Percentiles rank a stretch among this genome's conserved stretches.
Evolutionary conservation across 2,797 vertebrate species (phyloP).

Genomic region (Lacerta agilis): DNA sequence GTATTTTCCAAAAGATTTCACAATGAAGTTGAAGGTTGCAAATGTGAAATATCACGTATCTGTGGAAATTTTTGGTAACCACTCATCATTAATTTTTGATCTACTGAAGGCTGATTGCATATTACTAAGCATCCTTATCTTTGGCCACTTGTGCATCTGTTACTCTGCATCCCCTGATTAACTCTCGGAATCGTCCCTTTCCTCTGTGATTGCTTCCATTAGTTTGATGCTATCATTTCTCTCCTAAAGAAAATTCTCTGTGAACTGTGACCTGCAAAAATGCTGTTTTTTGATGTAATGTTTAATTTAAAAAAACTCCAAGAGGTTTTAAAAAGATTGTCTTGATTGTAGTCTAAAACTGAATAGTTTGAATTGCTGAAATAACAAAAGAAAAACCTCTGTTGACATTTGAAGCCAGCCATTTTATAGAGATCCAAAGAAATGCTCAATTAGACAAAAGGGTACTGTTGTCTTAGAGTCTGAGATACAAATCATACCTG

Average conservation of each 20-base stretch:
- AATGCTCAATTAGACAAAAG: background rate
- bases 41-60: slow-evolving; percentile 29
- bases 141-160: slow-evolving; percentile 52
- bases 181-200: slow-evolving; percentile 55
- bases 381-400: background rate
- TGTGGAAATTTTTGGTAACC: slow-evolving; percentile 46
- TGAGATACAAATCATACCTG: background rate
- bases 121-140: slow-evolving; percentile 50
- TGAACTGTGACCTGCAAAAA: slow-evolving; percentile 39
- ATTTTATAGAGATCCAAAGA: background rate
- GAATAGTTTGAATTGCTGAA: slow-evolving; percentile 1
- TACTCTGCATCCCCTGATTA: slow-evolving; percentile 65
- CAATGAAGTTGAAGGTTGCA: background rate
- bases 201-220: slow-evolving; percentile 60
- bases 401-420: background rate
- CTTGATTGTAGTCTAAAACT: background rate
- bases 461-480: background rate
- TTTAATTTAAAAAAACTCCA: slow-evolving; percentile 22
- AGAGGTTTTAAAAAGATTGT: background rate
- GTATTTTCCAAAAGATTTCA: background rate
- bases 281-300: slow-evolving; percentile 25
- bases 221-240: slow-evolving; percentile 46
- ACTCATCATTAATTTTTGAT: slow-evolving; percentile 56
- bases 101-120: slow-evolving; percentile 53
- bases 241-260: slow-evolving; percentile 54